A percentile compares a stretch with the other conserved stretches of the same genome.
phyloP scores from a whole-genome alignment of 2,113 vertebrate genomes.

The Corythoichthys haematopterus region DNA sequence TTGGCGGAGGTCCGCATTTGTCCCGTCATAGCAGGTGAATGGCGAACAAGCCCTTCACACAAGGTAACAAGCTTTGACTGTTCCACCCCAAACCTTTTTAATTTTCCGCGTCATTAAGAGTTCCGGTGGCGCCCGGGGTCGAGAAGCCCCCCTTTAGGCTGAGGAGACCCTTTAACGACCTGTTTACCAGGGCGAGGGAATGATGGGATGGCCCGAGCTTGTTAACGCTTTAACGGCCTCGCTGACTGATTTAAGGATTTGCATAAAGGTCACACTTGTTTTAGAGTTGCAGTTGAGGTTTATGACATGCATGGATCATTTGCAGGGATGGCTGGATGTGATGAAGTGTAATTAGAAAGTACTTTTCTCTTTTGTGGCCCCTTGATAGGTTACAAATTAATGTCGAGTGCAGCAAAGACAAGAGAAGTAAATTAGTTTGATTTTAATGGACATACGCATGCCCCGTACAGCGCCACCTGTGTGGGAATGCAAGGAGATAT shows the following conservation, averaged over 20 bases:
- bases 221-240: slow-evolving; percentile 66
- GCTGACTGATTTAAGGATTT: slow-evolving; percentile 62
- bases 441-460: slow-evolving; percentile 12
- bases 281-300: slow-evolving; percentile 53
- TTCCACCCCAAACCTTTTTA: slow-evolving; percentile 63
- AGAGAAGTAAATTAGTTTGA: slow-evolving; percentile 26
- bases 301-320: slow-evolving; percentile 58
- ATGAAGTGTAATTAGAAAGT: slow-evolving; percentile 59
- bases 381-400: slow-evolving; percentile 50
- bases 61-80: slow-evolving; percentile 57
- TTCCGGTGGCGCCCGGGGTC: slow-evolving; percentile 56
- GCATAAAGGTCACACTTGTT: slow-evolving; percentile 64
- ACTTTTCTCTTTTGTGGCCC: slow-evolving; percentile 46
- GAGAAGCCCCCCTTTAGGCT: slow-evolving; percentile 45
- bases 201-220: slow-evolving; percentile 55
- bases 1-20: slow-evolving; percentile 1
- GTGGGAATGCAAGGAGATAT: not conserved
- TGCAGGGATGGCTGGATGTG: slow-evolving; percentile 57
- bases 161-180: slow-evolving; percentile 61
- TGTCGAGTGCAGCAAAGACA: slow-evolving; percentile 33
- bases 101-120: slow-evolving; percentile 74
- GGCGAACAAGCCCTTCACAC: slow-evolving; percentile 8
- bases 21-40: not conserved
- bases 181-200: slow-evolving; percentile 58
- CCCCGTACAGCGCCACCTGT: not conserved